phyloP scores from a whole-genome alignment of 2,888 invertebrate genomes.

The Ceramica pisi region DNA sequence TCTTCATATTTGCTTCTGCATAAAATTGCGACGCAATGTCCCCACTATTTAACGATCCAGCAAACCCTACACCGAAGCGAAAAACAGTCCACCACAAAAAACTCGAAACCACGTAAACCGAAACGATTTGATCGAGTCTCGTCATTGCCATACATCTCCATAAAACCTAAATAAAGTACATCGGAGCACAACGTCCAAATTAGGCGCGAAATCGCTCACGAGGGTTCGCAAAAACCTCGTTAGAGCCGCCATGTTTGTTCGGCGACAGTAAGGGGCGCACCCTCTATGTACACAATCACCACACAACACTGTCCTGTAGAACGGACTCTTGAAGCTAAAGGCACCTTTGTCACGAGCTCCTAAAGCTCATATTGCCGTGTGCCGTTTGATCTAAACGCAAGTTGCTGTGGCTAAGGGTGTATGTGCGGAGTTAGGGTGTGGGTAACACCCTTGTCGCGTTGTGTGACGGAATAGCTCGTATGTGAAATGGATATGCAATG shows the following conservation, averaged over 20 bases:
- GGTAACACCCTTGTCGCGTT: slow-evolving; percentile 88
- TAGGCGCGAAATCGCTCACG: slow-evolving; percentile 90
- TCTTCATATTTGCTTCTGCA: neutral
- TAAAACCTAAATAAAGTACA: slow-evolving; percentile 77
- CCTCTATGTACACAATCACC: slow-evolving; percentile 87
- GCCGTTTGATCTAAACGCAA: slow-evolving; percentile 62
- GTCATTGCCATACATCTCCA: slow-evolving; percentile 57
- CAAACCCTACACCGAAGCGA: slow-evolving; percentile 14
- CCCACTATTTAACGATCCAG: neutral
- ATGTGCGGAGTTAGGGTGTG: slow-evolving; percentile 85
- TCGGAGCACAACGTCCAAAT: slow-evolving; percentile 81
- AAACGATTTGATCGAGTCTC: slow-evolving; percentile 39
- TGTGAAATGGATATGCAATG: slow-evolving; percentile 88
- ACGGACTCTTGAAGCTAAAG: slow-evolving; percentile 35
- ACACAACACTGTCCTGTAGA: slow-evolving; percentile 72
- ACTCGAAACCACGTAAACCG: slow-evolving; percentile 30
- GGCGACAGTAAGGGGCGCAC: slow-evolving; percentile 88
- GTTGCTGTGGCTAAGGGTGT: slow-evolving; percentile 78
- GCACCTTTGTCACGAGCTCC: slow-evolving; percentile 51
- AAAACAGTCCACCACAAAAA: slow-evolving; percentile 14
- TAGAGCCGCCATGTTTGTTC: slow-evolving; percentile 89
- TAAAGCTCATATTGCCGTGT: slow-evolving; percentile 70
- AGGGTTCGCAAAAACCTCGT: slow-evolving; percentile 89
- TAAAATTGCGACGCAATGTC: neutral
- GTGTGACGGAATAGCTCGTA: slow-evolving; percentile 86